Conservation (phyloP, 1,140 invertebrate species). For the Solenopsis fugax region DNA sequence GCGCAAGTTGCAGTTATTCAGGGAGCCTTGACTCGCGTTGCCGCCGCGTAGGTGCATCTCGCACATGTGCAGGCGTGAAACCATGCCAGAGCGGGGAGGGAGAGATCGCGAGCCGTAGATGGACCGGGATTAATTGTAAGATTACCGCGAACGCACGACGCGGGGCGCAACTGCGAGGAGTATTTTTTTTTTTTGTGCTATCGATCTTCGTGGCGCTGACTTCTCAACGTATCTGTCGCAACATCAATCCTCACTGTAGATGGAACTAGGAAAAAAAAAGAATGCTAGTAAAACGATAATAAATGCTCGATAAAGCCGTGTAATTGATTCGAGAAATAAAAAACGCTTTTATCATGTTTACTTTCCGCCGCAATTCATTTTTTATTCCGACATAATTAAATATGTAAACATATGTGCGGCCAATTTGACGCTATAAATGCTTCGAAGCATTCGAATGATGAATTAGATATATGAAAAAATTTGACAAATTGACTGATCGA, state of each 20-base stretch:
- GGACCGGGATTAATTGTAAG: constrained; percentile 35
- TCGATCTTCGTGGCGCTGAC: background rate
- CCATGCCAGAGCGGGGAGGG: background rate
- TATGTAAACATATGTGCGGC: background rate
- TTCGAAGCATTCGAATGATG: no score
- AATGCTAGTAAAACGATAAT: background rate
- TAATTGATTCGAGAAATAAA: background rate
- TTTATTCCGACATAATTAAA: background rate
- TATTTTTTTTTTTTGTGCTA: background rate
- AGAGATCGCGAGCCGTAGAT: constrained; percentile 25
- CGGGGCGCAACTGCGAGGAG: background rate
- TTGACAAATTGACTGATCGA: no score
- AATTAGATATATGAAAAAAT: no score
- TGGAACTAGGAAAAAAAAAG: background rate
- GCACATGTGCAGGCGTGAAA: background rate
- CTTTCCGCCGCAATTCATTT: background rate
- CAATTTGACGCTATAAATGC: no score
- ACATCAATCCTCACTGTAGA: constrained; percentile 19
- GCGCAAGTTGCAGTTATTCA: constrained; percentile 68
- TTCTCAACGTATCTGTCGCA: background rate
- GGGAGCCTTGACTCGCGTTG: constrained; percentile 65
- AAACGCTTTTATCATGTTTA: background rate
- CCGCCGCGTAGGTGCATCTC: constrained; percentile 48
- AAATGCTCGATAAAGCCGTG: constrained; percentile 2
- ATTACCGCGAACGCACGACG: background rate